Base-by-base conservation (phyloP, 2,113 vertebrate genomes). In the Sinocyclocheilus grahami region DNA sequence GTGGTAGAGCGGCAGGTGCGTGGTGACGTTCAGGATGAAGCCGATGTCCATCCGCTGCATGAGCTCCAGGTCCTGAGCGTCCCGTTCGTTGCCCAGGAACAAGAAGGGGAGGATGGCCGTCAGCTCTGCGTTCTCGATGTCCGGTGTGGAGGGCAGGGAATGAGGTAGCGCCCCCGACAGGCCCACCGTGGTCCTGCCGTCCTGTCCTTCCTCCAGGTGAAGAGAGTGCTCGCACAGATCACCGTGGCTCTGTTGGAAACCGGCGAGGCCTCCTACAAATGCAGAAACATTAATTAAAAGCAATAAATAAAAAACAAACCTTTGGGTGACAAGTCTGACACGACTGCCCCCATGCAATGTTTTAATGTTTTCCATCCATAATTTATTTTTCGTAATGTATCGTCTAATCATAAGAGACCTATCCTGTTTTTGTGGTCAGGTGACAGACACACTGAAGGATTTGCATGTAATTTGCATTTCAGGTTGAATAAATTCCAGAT, bases 151-250 rank as follows among this genome's bases (percentile, higher is more conserved):
- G 85, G 98, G 97, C 93, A 97, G 90, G 86, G 96, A 93, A 92
- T 96, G 97, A 97, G 97, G 97, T 96, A 97, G 96, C 20, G 94
- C 78, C 85, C 95, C 93, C 0, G 96, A 92, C 91, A 96, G 93
- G 0, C 95, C 95, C 0, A 96, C 91, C 0, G 97, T 95, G 5
- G 95, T 95, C 55, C 96, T 96, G 14, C 89, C 88, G 86, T 97
- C 97, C 0, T 95, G 92, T 89, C 95, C 96, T 91, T 98, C 97
- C 30, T 97, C 97, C 53, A 97, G 96, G 90, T 99, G 98, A 91
- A 99, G 96, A 82, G 97, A 99, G 94, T 97, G 96, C 90, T 99
- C 97, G 9, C 98, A 99, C 92, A 99, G 96, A 95, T 97, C 96
- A 91, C 97, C 96, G 0, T 99, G 96, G 94, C 93, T 96, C 94